Conservation (phyloP, 2,113 vertebrate species). For the Corapipo altera region DNA sequence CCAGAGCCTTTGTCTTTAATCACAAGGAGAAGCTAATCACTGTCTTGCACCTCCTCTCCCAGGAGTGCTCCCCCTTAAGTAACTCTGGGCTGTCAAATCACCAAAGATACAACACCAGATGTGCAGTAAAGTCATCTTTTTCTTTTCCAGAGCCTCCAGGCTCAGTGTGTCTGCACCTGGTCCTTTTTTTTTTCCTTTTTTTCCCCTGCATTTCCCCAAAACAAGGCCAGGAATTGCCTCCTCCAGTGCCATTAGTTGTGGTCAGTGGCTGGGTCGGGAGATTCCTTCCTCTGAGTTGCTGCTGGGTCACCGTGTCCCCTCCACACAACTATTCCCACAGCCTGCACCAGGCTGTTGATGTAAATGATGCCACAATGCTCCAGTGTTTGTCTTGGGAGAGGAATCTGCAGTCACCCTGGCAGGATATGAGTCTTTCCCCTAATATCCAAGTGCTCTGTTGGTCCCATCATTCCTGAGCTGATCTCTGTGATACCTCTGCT, state of each 20-base stretch:
- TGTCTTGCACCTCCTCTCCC: constrained; percentile 3
- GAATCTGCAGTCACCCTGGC: background rate
- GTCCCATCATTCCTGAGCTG: background rate
- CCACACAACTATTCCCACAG: accelerated
- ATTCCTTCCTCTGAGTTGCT: background rate
- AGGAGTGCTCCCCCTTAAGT: constrained; percentile 30
- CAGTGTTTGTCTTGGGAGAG: background rate
- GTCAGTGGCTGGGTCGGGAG: background rate
- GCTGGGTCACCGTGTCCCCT: background rate
- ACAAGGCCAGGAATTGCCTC: background rate
- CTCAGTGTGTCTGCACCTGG: background rate
- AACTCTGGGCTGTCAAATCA: constrained; percentile 16
- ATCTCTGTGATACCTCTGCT: background rate
- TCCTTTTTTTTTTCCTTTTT: too few relatives aligned
- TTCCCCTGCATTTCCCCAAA: background rate
- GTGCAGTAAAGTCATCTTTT: background rate
- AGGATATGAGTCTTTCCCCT: background rate
- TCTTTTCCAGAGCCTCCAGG: background rate
- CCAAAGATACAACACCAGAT: constrained; percentile 29
- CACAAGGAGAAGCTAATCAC: constrained; percentile 42
- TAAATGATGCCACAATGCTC: background rate
- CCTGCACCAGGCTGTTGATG: background rate
- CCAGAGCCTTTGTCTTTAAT: background rate
- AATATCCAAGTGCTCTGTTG: background rate
- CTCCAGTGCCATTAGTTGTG: background rate